Evolutionary conservation across 2,797 vertebrate species (phyloP).

Genomic region (Lutjanus argentimaculatus): DNA sequence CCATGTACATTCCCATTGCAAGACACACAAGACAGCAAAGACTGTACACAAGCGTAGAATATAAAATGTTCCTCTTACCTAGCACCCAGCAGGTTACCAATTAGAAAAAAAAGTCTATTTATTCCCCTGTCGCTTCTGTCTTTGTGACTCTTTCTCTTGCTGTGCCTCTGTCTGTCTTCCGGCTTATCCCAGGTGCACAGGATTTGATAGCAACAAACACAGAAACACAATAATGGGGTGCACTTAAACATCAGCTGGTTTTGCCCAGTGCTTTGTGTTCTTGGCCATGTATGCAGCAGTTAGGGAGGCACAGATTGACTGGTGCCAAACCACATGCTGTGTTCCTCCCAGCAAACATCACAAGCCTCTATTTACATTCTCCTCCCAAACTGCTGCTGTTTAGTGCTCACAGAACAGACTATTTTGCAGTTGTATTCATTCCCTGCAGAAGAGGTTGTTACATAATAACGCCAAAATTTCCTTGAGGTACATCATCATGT

Average conservation of each 20-base stretch:
- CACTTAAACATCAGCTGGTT: conserved; percentile 70
- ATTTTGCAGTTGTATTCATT: conserved; percentile 23
- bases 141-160: conserved; percentile 32
- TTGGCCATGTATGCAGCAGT: conserved; percentile 54
- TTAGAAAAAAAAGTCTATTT: conserved; percentile 23
- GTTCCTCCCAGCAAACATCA: conserved; percentile 70
- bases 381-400: conserved; percentile 52
- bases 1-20: background rate
- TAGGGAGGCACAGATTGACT: conserved; percentile 60
- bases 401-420: conserved; percentile 30
- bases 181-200: conserved; percentile 59
- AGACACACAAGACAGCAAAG: background rate
- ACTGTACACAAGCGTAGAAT: background rate
- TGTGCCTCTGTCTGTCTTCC: conserved; percentile 46
- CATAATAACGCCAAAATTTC: conserved; percentile 39
- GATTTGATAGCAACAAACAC: conserved; percentile 67
- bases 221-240: conserved; percentile 67
- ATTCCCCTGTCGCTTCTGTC: conserved; percentile 11
- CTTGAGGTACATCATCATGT: conserved; percentile 15
- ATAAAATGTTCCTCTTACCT: conserved; percentile 12
- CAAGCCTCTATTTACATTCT: conserved; percentile 74
- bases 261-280: conserved; percentile 60
- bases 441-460: conserved; percentile 27
- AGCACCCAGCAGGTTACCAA: conserved; percentile 21
- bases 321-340: conserved; percentile 74